Evolutionary conservation across 1,140 invertebrate genomes (phyloP).

Genomic region (Lasioglossum baleicum): DNA sequence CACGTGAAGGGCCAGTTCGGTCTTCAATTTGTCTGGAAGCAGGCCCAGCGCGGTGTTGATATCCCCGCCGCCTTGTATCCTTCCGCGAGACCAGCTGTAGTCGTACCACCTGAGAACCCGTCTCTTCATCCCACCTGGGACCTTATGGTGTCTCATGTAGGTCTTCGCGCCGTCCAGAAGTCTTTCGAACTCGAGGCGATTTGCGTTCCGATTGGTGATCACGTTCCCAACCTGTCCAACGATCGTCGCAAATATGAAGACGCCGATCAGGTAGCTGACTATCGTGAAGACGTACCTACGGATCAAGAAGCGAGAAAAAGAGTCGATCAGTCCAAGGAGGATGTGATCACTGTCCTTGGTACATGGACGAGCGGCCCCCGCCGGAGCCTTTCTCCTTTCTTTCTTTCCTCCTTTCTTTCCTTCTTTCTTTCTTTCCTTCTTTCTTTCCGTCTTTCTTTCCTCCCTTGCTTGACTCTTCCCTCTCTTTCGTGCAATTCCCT

Average conservation of each 20-base stretch:
- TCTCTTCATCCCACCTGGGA: slow-evolving; percentile 95
- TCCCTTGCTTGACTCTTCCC: slow-evolving; percentile 37
- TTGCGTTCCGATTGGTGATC: slow-evolving; percentile 98
- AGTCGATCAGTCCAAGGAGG: slow-evolving; percentile 68
- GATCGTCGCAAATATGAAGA: slow-evolving; percentile 99
- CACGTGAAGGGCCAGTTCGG: slow-evolving; percentile 96
- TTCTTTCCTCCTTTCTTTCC: slow-evolving; percentile 55
- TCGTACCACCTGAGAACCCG: slow-evolving; percentile 97
- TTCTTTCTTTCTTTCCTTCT: slow-evolving; percentile 43
- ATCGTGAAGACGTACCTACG: slow-evolving; percentile 97
- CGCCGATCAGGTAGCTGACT: slow-evolving; percentile 96
- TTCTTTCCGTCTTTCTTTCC: slow-evolving; percentile 33
- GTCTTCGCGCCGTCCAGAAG: slow-evolving; percentile 96
- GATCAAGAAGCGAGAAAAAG: slow-evolving; percentile 74
- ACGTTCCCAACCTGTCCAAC: slow-evolving; percentile 98
- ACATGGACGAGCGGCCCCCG: slow-evolving; percentile 76
- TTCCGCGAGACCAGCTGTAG: slow-evolving; percentile 97
- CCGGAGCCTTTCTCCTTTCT: slow-evolving; percentile 75
- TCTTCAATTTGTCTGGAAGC: slow-evolving; percentile 97
- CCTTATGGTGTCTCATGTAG: slow-evolving; percentile 98
- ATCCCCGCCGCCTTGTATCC: slow-evolving; percentile 96
- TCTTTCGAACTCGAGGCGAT: slow-evolving; percentile 95
- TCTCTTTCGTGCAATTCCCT: slow-evolving; percentile 12
- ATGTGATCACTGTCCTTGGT: slow-evolving; percentile 60
- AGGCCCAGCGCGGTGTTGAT: slow-evolving; percentile 96